Conservation (phyloP, 2,888 invertebrate genomes). For the Mantis religiosa region DNA sequence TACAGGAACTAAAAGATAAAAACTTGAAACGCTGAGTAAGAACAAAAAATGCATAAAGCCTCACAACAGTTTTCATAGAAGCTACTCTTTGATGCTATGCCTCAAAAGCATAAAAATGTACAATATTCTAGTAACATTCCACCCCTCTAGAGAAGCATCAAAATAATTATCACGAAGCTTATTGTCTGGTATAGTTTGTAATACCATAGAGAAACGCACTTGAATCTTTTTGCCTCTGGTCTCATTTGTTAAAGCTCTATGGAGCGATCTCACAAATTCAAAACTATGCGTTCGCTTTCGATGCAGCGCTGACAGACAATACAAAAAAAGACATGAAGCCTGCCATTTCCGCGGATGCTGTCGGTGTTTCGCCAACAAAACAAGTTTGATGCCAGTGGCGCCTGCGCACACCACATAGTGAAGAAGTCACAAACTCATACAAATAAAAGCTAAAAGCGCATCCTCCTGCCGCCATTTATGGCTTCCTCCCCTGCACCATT, state of each 20-base stretch:
- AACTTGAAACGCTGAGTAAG: no score
- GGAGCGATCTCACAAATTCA: background rate
- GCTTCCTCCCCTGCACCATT: background rate
- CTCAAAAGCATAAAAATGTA: no score
- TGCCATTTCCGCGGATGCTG: background rate
- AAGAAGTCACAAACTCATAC: background rate
- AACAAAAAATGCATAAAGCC: no score
- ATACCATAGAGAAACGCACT: background rate
- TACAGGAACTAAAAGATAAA: no score
- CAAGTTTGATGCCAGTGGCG: background rate
- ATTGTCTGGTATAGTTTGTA: background rate
- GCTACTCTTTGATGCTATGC: no score
- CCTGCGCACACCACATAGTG: background rate
- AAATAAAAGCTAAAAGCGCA: background rate
- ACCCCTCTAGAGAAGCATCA: no score
- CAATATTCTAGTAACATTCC: no score
- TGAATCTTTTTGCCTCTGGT: background rate
- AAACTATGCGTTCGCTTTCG: background rate
- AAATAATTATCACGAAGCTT: no score
- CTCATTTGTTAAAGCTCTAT: background rate
- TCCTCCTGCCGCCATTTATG: background rate
- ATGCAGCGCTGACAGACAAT: background rate
- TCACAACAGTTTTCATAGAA: no score
- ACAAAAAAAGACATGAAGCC: background rate
- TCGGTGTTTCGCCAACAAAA: background rate